A percentile compares a stretch with the other conserved stretches of the same genome.
Evolutionary conservation across 2,888 invertebrate species (phyloP).

Genomic region (Timema cristinae): DNA sequence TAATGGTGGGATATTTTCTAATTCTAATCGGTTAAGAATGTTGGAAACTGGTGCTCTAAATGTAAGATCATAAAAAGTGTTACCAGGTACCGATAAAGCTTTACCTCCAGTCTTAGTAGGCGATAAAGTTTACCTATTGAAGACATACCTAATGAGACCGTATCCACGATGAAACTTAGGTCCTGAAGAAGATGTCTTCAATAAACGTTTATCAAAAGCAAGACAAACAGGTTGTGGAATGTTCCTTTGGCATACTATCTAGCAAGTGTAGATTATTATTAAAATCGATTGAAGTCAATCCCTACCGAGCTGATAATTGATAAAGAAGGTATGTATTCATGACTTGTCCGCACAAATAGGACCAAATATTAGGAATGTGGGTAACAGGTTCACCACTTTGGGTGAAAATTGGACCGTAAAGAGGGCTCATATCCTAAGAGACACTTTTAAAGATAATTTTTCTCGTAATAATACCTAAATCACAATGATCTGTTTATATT

Average conservation of each 20-base stretch:
- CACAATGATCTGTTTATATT: too few species aligned
- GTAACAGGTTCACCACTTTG: background rate
- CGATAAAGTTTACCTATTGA: background rate
- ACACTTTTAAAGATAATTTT: background rate
- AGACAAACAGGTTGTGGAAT: background rate
- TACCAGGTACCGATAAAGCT: background rate
- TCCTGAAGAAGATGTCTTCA: background rate
- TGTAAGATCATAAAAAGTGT: background rate
- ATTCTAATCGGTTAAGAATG: background rate
- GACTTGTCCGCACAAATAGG: background rate
- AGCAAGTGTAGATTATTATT: background rate
- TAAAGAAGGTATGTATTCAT: background rate
- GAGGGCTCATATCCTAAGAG: background rate
- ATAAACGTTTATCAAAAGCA: background rate
- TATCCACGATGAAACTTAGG: background rate
- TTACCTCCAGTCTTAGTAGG: background rate
- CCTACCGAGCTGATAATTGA: background rate
- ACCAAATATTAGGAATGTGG: background rate
- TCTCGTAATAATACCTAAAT: background rate
- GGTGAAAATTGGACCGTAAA: background rate
- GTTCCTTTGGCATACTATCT: constrained; percentile 1
- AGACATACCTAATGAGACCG: constrained; percentile 1
- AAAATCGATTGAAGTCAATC: background rate
- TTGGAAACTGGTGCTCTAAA: background rate
- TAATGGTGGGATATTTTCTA: constrained; percentile 18